These are phyloP conservation scores for Dipodomys ordii DNA, from an alignment of 2,113 vertebrate species.

Conservation along the genomic window DNA sequence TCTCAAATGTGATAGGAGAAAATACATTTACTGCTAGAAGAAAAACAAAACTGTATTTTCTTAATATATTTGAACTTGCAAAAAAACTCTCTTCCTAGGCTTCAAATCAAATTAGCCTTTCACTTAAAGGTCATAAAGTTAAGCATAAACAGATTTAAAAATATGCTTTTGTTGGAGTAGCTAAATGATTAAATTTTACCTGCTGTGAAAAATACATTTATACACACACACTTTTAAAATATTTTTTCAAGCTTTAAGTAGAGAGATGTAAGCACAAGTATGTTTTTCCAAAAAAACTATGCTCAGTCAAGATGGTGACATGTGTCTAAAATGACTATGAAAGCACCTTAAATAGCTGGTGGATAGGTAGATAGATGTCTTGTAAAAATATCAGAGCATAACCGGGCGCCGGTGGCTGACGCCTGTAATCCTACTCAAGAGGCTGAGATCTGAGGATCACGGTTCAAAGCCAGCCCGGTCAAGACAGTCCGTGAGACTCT, in stretches of 20 bases:
- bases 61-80: not conserved
- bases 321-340: constrained; percentile 1
- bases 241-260: not conserved
- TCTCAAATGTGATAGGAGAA: not conserved
- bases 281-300: not conserved
- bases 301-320: not conserved
- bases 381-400: too few species aligned
- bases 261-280: not conserved
- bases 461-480: too few species aligned
- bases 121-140: constrained; percentile 43
- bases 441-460: too few species aligned
- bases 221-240: constrained; percentile 1
- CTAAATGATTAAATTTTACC: constrained; percentile 23
- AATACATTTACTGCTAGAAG: not conserved
- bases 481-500: too few species aligned
- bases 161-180: not conserved
- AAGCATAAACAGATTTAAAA: not conserved
- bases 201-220: not conserved
- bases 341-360: not conserved
- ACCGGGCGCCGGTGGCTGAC: too few species aligned
- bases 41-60: not conserved
- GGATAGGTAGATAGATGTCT: too few species aligned
- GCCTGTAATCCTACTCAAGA: too few species aligned
- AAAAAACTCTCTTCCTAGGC: not conserved
- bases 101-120: not conserved